Evolutionary conservation across 2,113 vertebrate genomes (phyloP).

Genomic region (Cyphomyrus discorhynchus): DNA sequence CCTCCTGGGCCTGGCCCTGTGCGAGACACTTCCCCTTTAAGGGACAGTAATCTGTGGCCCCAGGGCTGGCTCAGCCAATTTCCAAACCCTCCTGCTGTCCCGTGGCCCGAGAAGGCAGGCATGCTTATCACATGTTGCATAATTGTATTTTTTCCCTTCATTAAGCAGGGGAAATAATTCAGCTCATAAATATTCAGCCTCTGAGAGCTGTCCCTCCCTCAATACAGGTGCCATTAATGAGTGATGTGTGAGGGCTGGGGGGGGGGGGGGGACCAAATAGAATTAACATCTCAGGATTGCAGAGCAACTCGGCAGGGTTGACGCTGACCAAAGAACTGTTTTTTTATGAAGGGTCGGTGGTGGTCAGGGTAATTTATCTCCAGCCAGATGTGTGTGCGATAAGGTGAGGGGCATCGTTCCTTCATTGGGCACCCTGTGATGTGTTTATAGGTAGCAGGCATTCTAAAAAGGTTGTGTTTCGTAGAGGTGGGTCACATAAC

Average conservation of each 20-base stretch:
- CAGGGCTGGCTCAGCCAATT: slow-evolving; percentile 36
- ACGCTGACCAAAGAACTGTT: not conserved
- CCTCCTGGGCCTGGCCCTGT: not conserved
- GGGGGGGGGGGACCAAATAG: not conserved
- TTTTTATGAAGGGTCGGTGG: not conserved
- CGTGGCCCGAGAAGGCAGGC: slow-evolving; percentile 27
- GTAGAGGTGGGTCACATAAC: not conserved
- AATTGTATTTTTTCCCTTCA: slow-evolving; percentile 16
- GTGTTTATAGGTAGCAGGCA: not conserved
- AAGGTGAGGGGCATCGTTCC: not conserved
- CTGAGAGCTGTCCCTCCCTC: not conserved
- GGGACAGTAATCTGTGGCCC: slow-evolving; percentile 5
- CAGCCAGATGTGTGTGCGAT: not conserved
- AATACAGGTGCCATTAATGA: not conserved
- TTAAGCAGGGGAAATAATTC: not conserved
- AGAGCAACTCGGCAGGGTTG: not conserved
- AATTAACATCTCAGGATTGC: not conserved
- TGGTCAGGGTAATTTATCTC: not conserved
- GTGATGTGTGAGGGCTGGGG: not conserved
- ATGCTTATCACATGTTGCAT: slow-evolving; percentile 13
- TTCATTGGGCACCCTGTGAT: not conserved
- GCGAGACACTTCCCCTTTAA: not conserved
- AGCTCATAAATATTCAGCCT: slow-evolving; percentile 22
- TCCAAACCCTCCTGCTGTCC: slow-evolving; percentile 37
- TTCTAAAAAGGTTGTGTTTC: not conserved